phyloP scores from a whole-genome alignment of 2,888 invertebrate genomes.

The Allacma fusca region DNA sequence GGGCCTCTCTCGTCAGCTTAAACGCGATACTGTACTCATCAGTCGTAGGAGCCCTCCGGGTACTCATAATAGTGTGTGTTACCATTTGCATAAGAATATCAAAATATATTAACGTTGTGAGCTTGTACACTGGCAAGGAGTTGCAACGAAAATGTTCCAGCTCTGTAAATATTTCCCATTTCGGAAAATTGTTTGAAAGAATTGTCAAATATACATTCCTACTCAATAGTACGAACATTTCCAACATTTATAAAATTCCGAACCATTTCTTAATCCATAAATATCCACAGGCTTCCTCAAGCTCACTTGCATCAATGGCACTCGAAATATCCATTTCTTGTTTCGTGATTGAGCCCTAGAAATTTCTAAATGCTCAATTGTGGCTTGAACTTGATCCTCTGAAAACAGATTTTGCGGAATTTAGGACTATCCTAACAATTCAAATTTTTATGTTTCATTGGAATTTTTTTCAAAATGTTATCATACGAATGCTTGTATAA shows the following conservation, averaged over 20 bases:
- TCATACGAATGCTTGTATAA: background rate
- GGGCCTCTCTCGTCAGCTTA: background rate
- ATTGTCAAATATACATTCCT: no score
- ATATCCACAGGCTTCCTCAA: constrained; percentile 13
- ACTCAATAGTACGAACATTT: no score
- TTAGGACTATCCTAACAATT: no score
- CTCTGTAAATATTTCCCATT: no score
- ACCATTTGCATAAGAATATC: constrained; percentile 20
- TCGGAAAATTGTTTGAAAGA: no score
- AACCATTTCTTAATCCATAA: constrained; percentile 21
- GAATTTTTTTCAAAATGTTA: no score
- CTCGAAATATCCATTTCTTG: background rate
- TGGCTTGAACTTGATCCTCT: background rate
- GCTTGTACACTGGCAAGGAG: constrained; percentile 1
- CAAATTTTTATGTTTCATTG: no score
- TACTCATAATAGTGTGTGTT: background rate
- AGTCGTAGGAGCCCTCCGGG: background rate
- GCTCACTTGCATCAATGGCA: background rate
- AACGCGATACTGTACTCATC: constrained; percentile 1
- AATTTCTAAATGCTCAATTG: constrained; percentile 25
- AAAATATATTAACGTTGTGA: constrained; percentile 15
- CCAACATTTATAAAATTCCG: no score
- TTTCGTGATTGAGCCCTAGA: background rate
- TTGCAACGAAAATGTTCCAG: background rate
- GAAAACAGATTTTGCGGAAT: no score